phyloP scores from a whole-genome alignment of 2,113 vertebrate species.

The Ploceus nigricollis region DNA sequence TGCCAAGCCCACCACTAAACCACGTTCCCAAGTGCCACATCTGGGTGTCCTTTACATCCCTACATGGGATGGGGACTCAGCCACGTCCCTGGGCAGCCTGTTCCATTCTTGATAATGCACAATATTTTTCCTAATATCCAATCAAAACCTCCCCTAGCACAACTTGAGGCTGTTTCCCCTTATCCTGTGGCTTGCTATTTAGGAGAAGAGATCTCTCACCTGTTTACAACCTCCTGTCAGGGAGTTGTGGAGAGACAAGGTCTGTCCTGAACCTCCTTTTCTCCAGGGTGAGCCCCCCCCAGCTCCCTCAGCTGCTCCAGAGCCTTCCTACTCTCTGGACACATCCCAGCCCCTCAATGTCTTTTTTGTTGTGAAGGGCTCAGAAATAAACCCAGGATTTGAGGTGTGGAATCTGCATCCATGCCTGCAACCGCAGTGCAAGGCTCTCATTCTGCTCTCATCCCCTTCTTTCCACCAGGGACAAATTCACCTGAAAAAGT shows the following conservation, averaged over 20 bases:
- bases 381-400: background rate
- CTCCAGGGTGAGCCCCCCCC: rapidly evolving
- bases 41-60: rapidly evolving
- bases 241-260: rapidly evolving
- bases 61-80: background rate
- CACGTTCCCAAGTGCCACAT: rapidly evolving
- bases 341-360: rapidly evolving
- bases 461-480: background rate
- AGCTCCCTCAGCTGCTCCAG: background rate
- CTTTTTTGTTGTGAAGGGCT: background rate
- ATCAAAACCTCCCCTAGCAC: rapidly evolving
- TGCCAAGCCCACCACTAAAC: background rate
- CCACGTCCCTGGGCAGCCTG: background rate
- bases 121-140: background rate
- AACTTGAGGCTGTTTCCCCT: background rate
- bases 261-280: background rate
- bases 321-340: background rate
- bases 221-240: rapidly evolving
- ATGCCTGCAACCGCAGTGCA: background rate
- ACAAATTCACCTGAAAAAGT: background rate
- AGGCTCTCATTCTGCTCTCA: background rate
- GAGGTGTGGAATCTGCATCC: background rate
- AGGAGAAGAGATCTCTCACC: background rate
- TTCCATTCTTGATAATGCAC: rapidly evolving
- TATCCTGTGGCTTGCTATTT: rapidly evolving